Percentiles rank a stretch among this genome's conserved stretches.
Evolutionary conservation across 2,888 invertebrate species (phyloP).

Genomic region (Volucella inanis): DNA sequence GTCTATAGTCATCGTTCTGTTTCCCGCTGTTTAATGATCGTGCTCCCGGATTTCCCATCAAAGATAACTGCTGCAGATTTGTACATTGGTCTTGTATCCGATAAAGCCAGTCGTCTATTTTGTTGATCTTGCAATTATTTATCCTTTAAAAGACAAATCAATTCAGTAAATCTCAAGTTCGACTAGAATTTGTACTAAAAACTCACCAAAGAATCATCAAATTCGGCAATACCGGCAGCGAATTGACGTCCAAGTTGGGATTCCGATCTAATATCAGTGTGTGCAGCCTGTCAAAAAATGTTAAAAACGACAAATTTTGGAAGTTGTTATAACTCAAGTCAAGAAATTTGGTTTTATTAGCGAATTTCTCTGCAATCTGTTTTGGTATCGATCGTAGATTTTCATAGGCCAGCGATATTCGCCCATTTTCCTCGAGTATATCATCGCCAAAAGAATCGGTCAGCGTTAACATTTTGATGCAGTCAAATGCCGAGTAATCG

Average conservation of each 20-base stretch:
- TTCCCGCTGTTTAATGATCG: conserved; percentile 1
- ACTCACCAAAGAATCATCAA: conserved; percentile 89
- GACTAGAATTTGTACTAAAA: not conserved
- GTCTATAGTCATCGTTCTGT: conserved; percentile 76
- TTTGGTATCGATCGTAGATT: conserved; percentile 87
- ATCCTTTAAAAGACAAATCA: conserved; percentile 83
- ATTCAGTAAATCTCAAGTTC: not conserved
- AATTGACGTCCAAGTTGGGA: conserved; percentile 87
- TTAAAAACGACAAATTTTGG: conserved; percentile 89
- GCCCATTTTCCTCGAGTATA: conserved; percentile 84
- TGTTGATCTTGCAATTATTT: conserved; percentile 87
- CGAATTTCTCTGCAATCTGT: conserved; percentile 86
- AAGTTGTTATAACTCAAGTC: conserved; percentile 90
- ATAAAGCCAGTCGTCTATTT: conserved; percentile 89
- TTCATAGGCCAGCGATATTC: conserved; percentile 89
- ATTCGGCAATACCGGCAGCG: conserved; percentile 88
- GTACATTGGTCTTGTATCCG: conserved; percentile 89
- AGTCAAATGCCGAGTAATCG: conserved; percentile 72
- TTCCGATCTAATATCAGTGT: conserved; percentile 93
- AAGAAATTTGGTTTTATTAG: conserved; percentile 86
- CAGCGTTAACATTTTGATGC: conserved; percentile 78
- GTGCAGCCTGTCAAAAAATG: conserved; percentile 88
- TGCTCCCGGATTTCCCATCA: conserved; percentile 90
- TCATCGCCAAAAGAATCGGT: conserved; percentile 78
- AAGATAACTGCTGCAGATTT: conserved; percentile 88